Percentiles rank a stretch among this genome's conserved stretches.
Conservation (phyloP, 2,888 invertebrate genomes). For the Cantharis flavilabris region DNA sequence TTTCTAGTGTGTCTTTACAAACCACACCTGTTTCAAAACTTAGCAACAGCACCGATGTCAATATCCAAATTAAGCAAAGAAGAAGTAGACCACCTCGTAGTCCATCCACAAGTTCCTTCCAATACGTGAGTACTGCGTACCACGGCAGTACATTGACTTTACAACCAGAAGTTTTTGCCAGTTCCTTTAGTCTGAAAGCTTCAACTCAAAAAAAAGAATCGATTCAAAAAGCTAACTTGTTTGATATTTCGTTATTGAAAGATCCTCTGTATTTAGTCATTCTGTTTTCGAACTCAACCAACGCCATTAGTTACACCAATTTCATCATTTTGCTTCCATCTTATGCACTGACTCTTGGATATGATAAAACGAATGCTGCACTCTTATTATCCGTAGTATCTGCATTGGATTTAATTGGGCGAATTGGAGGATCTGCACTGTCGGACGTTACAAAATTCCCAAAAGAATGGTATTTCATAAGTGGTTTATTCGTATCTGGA, state of each 20-base stretch:
- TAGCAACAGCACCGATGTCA: background rate
- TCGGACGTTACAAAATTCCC: conserved; percentile 78
- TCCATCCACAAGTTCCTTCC: conserved; percentile 80
- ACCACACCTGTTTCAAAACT: background rate
- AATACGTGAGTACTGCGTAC: conserved; percentile 83
- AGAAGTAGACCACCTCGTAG: conserved; percentile 67
- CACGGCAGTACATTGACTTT: conserved; percentile 83
- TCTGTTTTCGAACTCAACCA: conserved; percentile 82
- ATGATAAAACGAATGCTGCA: conserved; percentile 72
- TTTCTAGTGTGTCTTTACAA: conserved; percentile 14
- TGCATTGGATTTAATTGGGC: conserved; percentile 77
- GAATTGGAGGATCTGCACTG: conserved; percentile 83
- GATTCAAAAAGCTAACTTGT: conserved; percentile 65
- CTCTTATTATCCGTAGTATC: conserved; percentile 81
- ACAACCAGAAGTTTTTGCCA: conserved; percentile 77
- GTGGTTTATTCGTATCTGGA: conserved; percentile 78
- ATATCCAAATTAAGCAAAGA: conserved; percentile 12
- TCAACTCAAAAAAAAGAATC: conserved; percentile 54
- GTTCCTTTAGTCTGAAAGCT: conserved; percentile 76
- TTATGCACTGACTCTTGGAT: conserved; percentile 73
- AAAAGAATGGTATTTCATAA: conserved; percentile 82
- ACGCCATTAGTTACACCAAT: conserved; percentile 85
- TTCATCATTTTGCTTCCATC: conserved; percentile 81
- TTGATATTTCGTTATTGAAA: conserved; percentile 72
- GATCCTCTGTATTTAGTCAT: conserved; percentile 84